Evolutionary conservation across 2,888 invertebrate genomes (phyloP), one percentile per base, ranked within the genome.

Genomic region (Heteromurus nitidus): DNA sequence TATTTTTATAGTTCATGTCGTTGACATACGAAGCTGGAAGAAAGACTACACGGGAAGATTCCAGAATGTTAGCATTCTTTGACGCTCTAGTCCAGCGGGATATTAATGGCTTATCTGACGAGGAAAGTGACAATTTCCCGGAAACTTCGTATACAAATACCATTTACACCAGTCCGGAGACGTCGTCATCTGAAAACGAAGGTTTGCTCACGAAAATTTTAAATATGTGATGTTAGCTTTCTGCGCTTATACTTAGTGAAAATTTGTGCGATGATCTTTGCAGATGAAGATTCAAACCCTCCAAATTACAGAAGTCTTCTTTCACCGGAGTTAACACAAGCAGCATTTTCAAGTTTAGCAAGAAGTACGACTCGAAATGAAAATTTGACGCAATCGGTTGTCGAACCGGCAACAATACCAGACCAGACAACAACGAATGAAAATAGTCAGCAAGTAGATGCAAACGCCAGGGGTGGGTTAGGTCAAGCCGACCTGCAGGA

Each of bases 31-130:
- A 97, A 90, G 96, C 94, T 87, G 69, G 67, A 50, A 94, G 95
- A 86, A 94, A 95, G 88, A 96, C 95, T 9, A 95, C 94, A 0
- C 92, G 93, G 70, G 97, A 98, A 89, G 97, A 98, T 90, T 94
- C 95, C 0, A 92, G 96, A 70, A 98, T 98, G 97, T 95, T 98
- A 94, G 97, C 97, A 31, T 97, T 97, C 90, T 98, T 98, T 88
- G 97, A 98, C 90, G 87, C 87, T 95, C 96, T 13, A 90, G 95
- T 98, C 30, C 96, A 97, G 89, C 92, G 96, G 53, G 97, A 97
- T 89, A 92, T 96, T 83, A 96, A 96, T 90, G 93, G 93, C 2
- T 95, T 89, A 88, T 89, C 88, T 18, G 88, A 89, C n/a, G 89
- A 89, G 24, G 88, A 88, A 9, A 81, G 82, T 64, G 81, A 84